A percentile compares a stretch with the other conserved stretches of the same genome.
phyloP scores from a whole-genome alignment of 2,888 invertebrate genomes.

The Cheilosia urbana region DNA sequence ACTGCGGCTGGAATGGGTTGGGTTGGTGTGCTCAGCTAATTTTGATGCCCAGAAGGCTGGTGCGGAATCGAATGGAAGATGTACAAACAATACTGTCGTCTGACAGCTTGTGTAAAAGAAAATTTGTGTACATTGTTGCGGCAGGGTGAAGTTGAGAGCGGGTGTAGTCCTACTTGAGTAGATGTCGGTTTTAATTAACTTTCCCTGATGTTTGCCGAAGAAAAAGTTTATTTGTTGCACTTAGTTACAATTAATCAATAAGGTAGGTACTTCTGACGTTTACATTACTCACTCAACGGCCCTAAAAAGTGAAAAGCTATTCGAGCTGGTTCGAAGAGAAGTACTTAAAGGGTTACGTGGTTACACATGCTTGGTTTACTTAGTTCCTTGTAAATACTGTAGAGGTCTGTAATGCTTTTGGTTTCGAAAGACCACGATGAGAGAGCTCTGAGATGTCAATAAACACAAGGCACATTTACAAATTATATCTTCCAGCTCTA shows the following conservation, averaged over 20 bases:
- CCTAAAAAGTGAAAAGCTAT: no score
- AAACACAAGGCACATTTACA: no score
- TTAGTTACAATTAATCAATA: constrained; percentile 42
- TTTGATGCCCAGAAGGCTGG: constrained; percentile 5
- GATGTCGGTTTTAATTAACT: constrained; percentile 27
- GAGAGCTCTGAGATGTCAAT: no score
- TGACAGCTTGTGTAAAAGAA: constrained; percentile 3
- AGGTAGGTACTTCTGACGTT: background rate
- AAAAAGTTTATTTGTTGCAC: constrained; percentile 37
- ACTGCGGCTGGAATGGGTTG: background rate
- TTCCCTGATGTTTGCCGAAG: background rate
- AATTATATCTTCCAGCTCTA: no score
- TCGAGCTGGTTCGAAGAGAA: no score
- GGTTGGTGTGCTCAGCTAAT: constrained; percentile 49
- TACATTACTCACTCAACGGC: background rate
- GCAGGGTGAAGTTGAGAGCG: background rate
- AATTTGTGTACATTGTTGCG: background rate
- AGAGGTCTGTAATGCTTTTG: no score
- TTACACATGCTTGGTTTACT: no score
- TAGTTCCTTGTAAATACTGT: no score
- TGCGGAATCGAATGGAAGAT: background rate
- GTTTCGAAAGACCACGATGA: no score
- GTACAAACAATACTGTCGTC: background rate
- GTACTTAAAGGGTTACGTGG: no score
- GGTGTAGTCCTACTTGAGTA: background rate